A percentile compares a stretch with the other conserved stretches of the same genome.
Conservation (phyloP, 2,888 invertebrate species). For the Ophion ventricosus region DNA sequence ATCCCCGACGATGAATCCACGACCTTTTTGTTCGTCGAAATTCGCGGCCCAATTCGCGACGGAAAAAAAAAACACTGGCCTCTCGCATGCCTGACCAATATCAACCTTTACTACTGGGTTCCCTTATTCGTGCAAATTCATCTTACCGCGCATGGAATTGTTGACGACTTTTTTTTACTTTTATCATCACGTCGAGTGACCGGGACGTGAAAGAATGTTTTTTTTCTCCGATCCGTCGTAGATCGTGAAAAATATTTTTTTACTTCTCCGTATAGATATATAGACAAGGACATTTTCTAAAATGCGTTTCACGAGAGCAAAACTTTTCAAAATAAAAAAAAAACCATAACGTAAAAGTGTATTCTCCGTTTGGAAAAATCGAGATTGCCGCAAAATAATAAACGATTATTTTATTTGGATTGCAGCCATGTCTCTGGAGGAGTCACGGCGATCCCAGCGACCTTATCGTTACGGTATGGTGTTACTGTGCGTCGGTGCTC, state of each 20-base stretch:
- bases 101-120: constrained; percentile 46
- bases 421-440: constrained; percentile 88
- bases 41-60: constrained; percentile 19
- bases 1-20: background rate
- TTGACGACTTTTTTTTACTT: background rate
- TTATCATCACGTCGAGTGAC: background rate
- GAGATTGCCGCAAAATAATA: background rate
- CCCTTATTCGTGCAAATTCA: background rate
- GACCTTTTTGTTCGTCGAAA: constrained; percentile 8
- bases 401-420: constrained; percentile 68
- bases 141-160: background rate
- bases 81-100: constrained; percentile 22
- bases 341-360: background rate
- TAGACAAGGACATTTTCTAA: too few relatives aligned
- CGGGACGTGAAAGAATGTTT: background rate
- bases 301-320: too few relatives aligned
- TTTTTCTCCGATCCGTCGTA: background rate
- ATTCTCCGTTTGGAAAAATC: too few relatives aligned
- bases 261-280: too few relatives aligned
- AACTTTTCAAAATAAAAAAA: background rate
- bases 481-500: constrained; percentile 88
- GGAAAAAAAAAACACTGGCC: background rate
- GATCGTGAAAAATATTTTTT: background rate
- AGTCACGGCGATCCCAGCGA: constrained; percentile 88
- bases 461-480: constrained; percentile 91